Evolutionary conservation across 2,113 vertebrate genomes (phyloP).

Genomic region (Oryzias woworae): DNA sequence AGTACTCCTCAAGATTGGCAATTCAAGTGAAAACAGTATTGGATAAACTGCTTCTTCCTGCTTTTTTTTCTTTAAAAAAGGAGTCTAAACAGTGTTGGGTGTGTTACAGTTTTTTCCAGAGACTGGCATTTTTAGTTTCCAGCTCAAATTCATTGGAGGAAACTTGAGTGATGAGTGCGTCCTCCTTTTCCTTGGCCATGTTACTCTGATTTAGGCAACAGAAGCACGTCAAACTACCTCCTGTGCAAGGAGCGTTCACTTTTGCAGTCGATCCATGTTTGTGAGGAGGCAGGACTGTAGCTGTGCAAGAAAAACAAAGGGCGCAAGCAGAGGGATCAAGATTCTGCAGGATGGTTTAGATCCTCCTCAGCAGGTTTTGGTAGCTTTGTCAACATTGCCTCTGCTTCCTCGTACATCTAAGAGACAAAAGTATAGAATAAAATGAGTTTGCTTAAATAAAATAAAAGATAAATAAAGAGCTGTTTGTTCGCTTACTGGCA

Average conservation of each 20-base stretch:
- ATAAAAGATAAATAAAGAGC: neutral
- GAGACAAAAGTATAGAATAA: neutral
- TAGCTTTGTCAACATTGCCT: slow-evolving; percentile 85
- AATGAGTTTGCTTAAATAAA: neutral
- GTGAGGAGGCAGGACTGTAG: slow-evolving; percentile 38
- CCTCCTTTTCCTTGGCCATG: slow-evolving; percentile 24
- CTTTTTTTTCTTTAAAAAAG: slow-evolving; percentile 30
- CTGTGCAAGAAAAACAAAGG: slow-evolving; percentile 36
- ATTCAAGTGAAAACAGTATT: slow-evolving; percentile 72
- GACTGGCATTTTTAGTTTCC: slow-evolving; percentile 33
- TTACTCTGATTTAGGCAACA: slow-evolving; percentile 41
- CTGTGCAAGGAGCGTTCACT: slow-evolving; percentile 21
- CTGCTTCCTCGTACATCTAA: slow-evolving; percentile 97
- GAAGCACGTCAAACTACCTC: slow-evolving; percentile 25
- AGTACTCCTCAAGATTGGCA: slow-evolving; percentile 63
- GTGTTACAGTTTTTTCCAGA: slow-evolving; percentile 43
- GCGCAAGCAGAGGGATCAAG: slow-evolving; percentile 77
- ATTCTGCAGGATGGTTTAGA: slow-evolving; percentile 78
- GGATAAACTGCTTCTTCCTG: slow-evolving; percentile 62
- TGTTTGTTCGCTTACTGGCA: slow-evolving; percentile 79
- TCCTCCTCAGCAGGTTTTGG: slow-evolving; percentile 78
- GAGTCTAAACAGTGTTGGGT: slow-evolving; percentile 51
- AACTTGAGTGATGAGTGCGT: slow-evolving; percentile 22
- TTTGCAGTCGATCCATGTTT: slow-evolving; percentile 24
- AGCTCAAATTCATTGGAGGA: slow-evolving; percentile 25